These are phyloP conservation scores for Neostethus bicornis DNA, from an alignment of 2,797 vertebrate genomes.

Conservation along the genomic window DNA sequence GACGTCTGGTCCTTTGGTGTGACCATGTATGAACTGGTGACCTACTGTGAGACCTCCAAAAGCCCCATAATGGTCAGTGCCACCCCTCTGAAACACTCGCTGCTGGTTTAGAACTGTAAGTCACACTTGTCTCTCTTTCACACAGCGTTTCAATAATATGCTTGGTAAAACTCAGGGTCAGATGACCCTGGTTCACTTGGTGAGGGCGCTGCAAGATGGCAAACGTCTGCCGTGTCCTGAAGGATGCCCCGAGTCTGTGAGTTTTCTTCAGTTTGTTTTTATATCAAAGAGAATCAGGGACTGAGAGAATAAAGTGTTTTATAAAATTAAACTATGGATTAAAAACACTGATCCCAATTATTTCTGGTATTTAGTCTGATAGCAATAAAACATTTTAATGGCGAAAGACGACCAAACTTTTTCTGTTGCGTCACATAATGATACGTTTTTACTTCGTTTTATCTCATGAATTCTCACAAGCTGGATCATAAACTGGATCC, in stretches of 20 bases:
- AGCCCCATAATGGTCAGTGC: constrained; percentile 90
- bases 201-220: constrained; percentile 85
- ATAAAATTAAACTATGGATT: too few relatives aligned
- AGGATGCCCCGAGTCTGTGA: constrained; percentile 85
- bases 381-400: too few relatives aligned
- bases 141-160: constrained; percentile 89
- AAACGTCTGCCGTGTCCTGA: constrained; percentile 87
- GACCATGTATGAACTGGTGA: constrained; percentile 93
- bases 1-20: constrained; percentile 98
- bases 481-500: too few relatives aligned
- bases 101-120: constrained; percentile 5
- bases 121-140: too few relatives aligned
- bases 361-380: too few relatives aligned
- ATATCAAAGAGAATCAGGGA: not conserved
- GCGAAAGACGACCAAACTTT: too few relatives aligned
- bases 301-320: not conserved
- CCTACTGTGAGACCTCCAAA: constrained; percentile 88
- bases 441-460: too few relatives aligned
- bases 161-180: constrained; percentile 91
- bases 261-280: constrained; percentile 3
- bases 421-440: too few relatives aligned
- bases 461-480: too few relatives aligned
- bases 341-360: too few relatives aligned
- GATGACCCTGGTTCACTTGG: constrained; percentile 92
- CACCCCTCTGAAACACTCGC: not conserved